phyloP scores from a whole-genome alignment of 1,140 invertebrate genomes.

The Dryas iulia region DNA sequence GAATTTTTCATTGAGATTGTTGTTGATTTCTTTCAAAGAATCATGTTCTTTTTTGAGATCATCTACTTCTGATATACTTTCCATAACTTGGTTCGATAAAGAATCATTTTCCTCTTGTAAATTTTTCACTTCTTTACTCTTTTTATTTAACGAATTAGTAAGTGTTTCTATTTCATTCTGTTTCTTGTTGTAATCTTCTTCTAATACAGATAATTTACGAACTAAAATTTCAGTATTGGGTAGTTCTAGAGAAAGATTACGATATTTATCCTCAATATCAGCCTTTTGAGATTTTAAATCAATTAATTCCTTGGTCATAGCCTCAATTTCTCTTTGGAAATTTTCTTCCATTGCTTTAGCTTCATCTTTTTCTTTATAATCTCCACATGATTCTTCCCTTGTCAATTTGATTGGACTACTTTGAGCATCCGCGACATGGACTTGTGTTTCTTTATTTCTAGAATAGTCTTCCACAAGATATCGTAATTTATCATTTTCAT shows the following conservation, averaged over 20 bases:
- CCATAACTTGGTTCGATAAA: constrained; percentile 67
- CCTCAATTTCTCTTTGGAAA: constrained; percentile 39
- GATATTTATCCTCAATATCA: constrained; percentile 53
- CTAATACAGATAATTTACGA: constrained; percentile 46
- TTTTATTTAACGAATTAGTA: constrained; percentile 37
- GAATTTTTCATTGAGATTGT: constrained; percentile 42
- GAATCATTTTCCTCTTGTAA: constrained; percentile 67
- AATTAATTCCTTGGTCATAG: constrained; percentile 40
- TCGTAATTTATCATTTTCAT: constrained; percentile 54
- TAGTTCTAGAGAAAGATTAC: constrained; percentile 47
- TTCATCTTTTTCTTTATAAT: constrained; percentile 31
- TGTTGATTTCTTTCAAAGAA: constrained; percentile 40
- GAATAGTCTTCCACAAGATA: constrained; percentile 41
- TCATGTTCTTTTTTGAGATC: constrained; percentile 56
- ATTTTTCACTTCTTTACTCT: constrained; percentile 42
- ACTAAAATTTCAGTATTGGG: constrained; percentile 47
- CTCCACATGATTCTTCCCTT: constrained; percentile 3
- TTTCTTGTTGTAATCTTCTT: constrained; percentile 51
- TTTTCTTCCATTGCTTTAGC: constrained; percentile 28
- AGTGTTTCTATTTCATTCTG: constrained; percentile 46
- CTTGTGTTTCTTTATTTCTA: constrained; percentile 26
- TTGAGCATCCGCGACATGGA: constrained; percentile 25
- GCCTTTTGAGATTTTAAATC: constrained; percentile 43
- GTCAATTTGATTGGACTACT: constrained; percentile 42
- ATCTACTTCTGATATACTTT: constrained; percentile 60